phyloP scores from a whole-genome alignment of 1,140 invertebrate species.

The Cotesia glomerata region DNA sequence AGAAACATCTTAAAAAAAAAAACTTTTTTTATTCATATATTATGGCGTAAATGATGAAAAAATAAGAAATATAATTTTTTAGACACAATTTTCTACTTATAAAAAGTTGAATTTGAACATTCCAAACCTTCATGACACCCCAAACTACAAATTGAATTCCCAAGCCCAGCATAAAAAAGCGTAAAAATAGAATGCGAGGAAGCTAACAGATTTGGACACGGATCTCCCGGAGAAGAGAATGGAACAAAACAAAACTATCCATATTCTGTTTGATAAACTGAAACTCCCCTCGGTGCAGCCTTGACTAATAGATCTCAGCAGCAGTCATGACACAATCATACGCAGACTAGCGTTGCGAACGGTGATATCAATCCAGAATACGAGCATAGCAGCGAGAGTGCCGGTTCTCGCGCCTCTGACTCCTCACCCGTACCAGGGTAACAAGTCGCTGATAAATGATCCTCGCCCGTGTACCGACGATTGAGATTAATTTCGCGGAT shows the following conservation, averaged over 20 bases:
- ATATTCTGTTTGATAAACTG: slow-evolving; percentile 16
- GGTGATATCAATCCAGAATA: slow-evolving; percentile 54
- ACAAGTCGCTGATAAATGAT: slow-evolving; percentile 50
- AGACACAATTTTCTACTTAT: too few species aligned
- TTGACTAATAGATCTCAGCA: slow-evolving; percentile 57
- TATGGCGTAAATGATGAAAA: too few species aligned
- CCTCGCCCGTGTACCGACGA: slow-evolving; percentile 34
- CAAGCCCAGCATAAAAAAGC: too few species aligned
- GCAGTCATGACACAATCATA: slow-evolving; percentile 55
- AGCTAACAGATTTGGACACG: not conserved
- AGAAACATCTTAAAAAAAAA: too few species aligned
- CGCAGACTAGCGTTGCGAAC: slow-evolving; percentile 54
- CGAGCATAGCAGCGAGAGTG: not conserved
- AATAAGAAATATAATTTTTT: too few species aligned
- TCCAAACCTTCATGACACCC: too few species aligned
- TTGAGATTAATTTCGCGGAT: slow-evolving; percentile 52
- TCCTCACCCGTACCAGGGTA: slow-evolving; percentile 6
- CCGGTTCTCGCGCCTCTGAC: slow-evolving; percentile 11
- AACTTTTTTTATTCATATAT: too few species aligned
- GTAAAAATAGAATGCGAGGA: not conserved
- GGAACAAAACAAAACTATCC: not conserved
- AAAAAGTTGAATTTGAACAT: too few species aligned
- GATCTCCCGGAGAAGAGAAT: not conserved
- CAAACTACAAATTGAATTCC: too few species aligned
- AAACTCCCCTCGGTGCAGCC: slow-evolving; percentile 28